phyloP scores from a whole-genome alignment of 1,140 invertebrate genomes.

The Drosophila ananassae region DNA sequence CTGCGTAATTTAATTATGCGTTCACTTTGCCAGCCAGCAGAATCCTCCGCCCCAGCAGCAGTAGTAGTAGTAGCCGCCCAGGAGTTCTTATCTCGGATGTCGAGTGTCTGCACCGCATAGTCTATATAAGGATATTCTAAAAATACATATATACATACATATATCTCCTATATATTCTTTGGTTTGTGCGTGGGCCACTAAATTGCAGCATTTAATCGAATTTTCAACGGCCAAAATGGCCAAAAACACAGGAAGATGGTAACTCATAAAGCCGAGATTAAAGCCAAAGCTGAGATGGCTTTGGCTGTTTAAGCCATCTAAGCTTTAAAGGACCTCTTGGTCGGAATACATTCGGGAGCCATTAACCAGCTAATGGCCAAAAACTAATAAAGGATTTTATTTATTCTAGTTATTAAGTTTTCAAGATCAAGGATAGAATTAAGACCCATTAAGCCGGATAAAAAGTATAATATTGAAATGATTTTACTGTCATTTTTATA shows the following conservation, averaged over 20 bases:
- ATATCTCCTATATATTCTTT: constrained; percentile 1
- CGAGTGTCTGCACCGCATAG: constrained; percentile 57
- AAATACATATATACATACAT: constrained; percentile 10
- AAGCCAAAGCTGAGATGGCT: constrained; percentile 15
- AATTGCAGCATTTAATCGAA: constrained; percentile 81
- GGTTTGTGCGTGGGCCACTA: constrained; percentile 54
- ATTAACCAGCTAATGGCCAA: neutral
- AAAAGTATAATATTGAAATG: too few species aligned
- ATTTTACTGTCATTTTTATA: too few species aligned
- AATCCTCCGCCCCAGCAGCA: constrained; percentile 12
- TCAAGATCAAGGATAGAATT: too few species aligned
- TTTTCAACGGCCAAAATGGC: constrained; percentile 51
- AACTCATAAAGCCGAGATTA: constrained; percentile 60
- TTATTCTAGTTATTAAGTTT: too few species aligned
- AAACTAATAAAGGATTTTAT: neutral
- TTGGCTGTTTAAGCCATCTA: neutral
- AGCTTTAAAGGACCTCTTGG: neutral
- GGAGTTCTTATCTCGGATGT: constrained; percentile 72
- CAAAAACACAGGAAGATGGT: constrained; percentile 12
- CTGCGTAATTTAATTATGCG: constrained; percentile 84
- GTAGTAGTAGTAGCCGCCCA: neutral
- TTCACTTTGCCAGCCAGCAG: constrained; percentile 69
- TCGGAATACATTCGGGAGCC: neutral
- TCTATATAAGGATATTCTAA: neutral
- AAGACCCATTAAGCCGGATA: too few species aligned